Conservation (phyloP, 2,888 invertebrate genomes). For the Vannuccia rotundouncinata region DNA sequence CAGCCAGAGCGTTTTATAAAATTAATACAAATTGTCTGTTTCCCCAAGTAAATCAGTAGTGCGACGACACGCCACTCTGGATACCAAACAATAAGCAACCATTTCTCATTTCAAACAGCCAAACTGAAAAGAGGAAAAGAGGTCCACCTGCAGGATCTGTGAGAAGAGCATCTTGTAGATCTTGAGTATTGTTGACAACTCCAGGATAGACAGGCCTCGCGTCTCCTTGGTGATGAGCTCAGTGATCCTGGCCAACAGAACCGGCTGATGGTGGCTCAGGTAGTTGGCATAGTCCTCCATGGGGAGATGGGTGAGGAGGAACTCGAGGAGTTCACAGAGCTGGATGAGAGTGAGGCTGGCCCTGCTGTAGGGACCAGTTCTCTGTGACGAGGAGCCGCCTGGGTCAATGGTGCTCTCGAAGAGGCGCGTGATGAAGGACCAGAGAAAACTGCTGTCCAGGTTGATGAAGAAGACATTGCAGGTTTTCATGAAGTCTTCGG, state of each 20-base stretch:
- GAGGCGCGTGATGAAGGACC: constrained; percentile 6
- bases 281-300: constrained; percentile 32
- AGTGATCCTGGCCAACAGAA: constrained; percentile 22
- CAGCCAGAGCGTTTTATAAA: too few species aligned
- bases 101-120: too few species aligned
- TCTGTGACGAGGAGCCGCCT: not conserved
- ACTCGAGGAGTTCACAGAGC: constrained; percentile 32
- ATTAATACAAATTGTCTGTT: too few species aligned
- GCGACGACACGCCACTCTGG: too few species aligned
- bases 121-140: too few species aligned
- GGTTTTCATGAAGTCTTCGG: constrained; percentile 37
- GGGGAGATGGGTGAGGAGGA: constrained; percentile 12
- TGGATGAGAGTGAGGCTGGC: constrained; percentile 2
- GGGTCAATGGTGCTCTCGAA: not conserved
- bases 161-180: constrained; percentile 33
- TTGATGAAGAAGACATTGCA: constrained; percentile 33
- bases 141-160: constrained; percentile 33
- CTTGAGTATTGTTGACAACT: constrained; percentile 6
- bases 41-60: too few species aligned
- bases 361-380: not conserved
- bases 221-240: not conserved
- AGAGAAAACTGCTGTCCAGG: constrained; percentile 37
- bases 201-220: not conserved
- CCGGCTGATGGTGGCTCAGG: constrained; percentile 11
- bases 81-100: too few species aligned